Conservation (phyloP, 2,113 vertebrate genomes). For the Gallinago media region DNA sequence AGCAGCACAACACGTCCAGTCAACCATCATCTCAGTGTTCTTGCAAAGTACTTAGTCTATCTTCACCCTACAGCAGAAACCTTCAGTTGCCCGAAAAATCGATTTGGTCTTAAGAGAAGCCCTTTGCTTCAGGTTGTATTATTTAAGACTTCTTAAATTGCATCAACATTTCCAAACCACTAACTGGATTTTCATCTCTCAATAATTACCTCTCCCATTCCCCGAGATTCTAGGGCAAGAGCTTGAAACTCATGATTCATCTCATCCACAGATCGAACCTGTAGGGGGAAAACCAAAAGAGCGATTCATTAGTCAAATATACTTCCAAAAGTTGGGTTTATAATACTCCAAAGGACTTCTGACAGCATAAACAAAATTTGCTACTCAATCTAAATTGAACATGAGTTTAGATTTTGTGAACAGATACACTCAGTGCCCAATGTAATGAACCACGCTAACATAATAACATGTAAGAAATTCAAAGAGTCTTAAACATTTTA, state of each 20-base stretch:
- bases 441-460: neutral
- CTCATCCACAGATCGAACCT: conserved; percentile 95
- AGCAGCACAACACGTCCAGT: neutral
- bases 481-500: neutral
- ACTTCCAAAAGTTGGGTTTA: neutral
- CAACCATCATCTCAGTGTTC: neutral
- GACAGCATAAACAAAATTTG: neutral
- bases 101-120: neutral
- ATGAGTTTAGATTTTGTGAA: neutral
- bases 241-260: conserved; percentile 99
- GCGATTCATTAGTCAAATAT: neutral
- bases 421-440: neutral
- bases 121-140: neutral
- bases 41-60: neutral
- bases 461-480: neutral
- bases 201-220: conserved; percentile 95
- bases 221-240: conserved; percentile 96
- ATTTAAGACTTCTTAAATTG: neutral
- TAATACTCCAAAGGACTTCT: neutral
- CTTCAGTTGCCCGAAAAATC: neutral
- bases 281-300: neutral
- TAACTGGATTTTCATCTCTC: neutral
- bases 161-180: neutral
- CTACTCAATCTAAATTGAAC: neutral
- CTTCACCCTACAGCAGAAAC: neutral